Conservation (phyloP, 2,888 invertebrate genomes). For the Phanerotoma sp. region DNA sequence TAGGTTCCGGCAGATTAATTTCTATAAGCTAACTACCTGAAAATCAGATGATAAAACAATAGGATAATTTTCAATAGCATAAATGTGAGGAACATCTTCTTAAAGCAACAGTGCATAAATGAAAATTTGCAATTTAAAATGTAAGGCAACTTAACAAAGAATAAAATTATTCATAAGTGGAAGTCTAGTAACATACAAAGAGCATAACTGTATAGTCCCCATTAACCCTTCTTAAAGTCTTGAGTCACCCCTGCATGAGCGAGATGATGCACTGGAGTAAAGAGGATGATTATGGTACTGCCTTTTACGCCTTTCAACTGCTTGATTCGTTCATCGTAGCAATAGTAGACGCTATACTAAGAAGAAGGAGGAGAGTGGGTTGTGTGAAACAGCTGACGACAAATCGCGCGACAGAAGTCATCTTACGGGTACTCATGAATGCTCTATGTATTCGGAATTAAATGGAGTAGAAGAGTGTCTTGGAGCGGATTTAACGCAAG, state of each 20-base stretch:
- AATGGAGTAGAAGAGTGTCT: neutral
- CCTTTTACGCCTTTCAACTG: neutral
- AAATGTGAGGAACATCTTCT: too few relatives aligned
- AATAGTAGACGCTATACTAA: too few relatives aligned
- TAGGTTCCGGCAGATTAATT: too few relatives aligned
- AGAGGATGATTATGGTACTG: neutral
- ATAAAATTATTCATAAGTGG: neutral
- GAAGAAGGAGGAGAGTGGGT: too few relatives aligned
- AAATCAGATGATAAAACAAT: too few relatives aligned
- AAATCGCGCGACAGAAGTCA: too few relatives aligned
- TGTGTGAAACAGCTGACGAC: too few relatives aligned
- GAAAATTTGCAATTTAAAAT: too few relatives aligned
- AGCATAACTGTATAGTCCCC: neutral
- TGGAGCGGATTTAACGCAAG: slow-evolving; percentile 3
- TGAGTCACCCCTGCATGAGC: neutral
- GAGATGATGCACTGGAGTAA: neutral
- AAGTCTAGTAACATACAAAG: neutral
- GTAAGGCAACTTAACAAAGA: neutral
- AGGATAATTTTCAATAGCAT: too few relatives aligned
- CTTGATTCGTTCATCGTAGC: too few relatives aligned
- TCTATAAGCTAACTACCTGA: too few relatives aligned
- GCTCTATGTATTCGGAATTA: neutral
- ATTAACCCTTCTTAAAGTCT: neutral
- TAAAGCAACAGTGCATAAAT: too few relatives aligned
- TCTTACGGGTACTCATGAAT: neutral